Evolutionary conservation across 2,888 invertebrate species (phyloP).

Genomic region (Erannis defoliaria): DNA sequence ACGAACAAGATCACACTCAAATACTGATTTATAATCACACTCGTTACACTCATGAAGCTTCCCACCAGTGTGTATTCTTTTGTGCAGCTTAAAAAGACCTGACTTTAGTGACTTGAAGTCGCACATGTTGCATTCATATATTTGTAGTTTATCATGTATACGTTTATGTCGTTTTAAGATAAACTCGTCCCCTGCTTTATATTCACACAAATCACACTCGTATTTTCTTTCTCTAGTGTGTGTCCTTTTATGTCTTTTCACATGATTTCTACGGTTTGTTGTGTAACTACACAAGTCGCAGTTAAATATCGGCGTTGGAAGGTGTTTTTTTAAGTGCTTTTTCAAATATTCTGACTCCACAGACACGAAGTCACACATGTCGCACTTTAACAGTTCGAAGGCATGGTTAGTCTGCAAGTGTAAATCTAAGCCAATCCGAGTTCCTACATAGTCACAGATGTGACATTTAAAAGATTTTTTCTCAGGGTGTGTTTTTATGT

Average conservation of each 20-base stretch:
- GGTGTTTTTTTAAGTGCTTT: not conserved
- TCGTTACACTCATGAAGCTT: not conserved
- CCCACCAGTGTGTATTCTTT: not conserved
- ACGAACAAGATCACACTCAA: not conserved
- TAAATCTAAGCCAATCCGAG: not conserved
- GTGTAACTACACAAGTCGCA: not conserved
- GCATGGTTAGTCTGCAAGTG: not conserved
- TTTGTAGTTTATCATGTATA: not conserved
- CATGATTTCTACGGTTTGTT: not conserved
- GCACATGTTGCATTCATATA: not conserved
- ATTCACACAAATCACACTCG: too few relatives aligned
- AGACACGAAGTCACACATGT: not conserved
- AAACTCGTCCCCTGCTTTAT: not conserved
- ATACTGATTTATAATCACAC: slow-evolving; percentile 2
- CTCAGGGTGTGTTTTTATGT: not conserved
- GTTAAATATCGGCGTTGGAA: not conserved
- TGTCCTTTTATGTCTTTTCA: not conserved
- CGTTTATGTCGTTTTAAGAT: not conserved
- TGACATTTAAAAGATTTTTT: not conserved
- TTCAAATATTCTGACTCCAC: not conserved
- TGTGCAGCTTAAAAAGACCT: not conserved
- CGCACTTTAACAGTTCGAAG: not conserved
- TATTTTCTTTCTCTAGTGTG: too few relatives aligned
- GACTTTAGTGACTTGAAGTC: not conserved
- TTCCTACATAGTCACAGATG: not conserved